Conservation (phyloP, 2,797 vertebrate species). For the Myotis vivesi region DNA sequence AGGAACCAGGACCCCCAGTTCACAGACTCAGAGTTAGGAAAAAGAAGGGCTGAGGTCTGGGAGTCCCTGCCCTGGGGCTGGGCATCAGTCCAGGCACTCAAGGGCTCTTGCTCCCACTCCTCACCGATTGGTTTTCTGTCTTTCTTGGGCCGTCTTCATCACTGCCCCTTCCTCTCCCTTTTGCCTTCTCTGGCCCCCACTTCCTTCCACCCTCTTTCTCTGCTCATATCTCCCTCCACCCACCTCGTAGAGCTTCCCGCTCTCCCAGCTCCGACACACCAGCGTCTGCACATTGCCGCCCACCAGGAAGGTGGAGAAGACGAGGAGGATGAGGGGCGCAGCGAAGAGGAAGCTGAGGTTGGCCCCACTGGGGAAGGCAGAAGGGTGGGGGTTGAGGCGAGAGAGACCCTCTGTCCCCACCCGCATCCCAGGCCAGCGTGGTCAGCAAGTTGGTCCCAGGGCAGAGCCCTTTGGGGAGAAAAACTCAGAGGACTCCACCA, state of each 20-base stretch:
- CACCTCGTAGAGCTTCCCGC: constrained; percentile 86
- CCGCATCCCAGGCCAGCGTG: background rate
- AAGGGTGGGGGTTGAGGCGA: background rate
- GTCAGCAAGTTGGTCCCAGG: background rate
- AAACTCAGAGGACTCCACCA: background rate
- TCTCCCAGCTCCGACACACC: constrained; percentile 86
- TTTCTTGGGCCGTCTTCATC: background rate
- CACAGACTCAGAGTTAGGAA: background rate
- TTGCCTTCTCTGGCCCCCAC: background rate
- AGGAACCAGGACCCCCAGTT: background rate
- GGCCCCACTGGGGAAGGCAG: constrained; percentile 78
- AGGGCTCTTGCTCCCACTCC: background rate
- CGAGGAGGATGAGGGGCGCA: constrained; percentile 86
- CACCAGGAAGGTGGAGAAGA: constrained; percentile 85
- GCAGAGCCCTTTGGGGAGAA: background rate
- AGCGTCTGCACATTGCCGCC: constrained; percentile 87
- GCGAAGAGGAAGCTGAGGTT: constrained; percentile 86
- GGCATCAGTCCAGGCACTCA: background rate
- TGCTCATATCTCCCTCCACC: background rate
- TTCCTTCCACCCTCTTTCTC: background rate
- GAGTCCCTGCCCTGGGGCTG: background rate
- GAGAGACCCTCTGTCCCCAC: background rate
- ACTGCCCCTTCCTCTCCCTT: background rate
- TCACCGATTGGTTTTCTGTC: background rate
- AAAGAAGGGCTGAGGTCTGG: background rate